Conservation (phyloP, 2,888 invertebrate genomes). For the Agriopis marginaria region DNA sequence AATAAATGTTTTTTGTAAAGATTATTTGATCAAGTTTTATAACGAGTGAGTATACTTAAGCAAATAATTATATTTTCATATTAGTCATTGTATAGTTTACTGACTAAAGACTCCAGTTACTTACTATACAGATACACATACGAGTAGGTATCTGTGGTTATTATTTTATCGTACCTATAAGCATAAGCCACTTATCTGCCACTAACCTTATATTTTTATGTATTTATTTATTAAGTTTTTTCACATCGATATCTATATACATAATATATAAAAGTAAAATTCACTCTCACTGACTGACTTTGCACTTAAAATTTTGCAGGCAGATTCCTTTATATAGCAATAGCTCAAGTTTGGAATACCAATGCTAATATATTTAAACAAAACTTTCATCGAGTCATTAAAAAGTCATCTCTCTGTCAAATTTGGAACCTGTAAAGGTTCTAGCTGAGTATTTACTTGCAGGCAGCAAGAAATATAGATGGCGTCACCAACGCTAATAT, state of each 20-base stretch:
- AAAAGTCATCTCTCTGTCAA: too few species aligned
- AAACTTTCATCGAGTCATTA: too few species aligned
- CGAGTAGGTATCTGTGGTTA: background rate
- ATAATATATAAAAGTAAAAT: too few species aligned
- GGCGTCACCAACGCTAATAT: too few species aligned
- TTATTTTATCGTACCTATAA: conserved; percentile 5
- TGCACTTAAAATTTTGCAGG: too few species aligned
- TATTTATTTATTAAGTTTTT: conserved; percentile 4
- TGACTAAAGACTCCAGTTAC: background rate
- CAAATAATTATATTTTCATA: background rate
- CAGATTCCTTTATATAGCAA: too few species aligned
- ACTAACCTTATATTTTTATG: conserved; percentile 13
- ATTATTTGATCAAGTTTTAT: conserved; percentile 7
- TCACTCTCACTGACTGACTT: too few species aligned
- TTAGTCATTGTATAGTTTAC: background rate
- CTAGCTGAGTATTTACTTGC: too few species aligned
- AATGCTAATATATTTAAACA: too few species aligned
- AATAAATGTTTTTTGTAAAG: background rate
- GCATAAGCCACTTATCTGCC: conserved; percentile 12
- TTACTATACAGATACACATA: background rate
- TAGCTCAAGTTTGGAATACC: too few species aligned
- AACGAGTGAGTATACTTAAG: background rate
- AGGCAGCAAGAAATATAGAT: too few species aligned
- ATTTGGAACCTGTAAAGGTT: too few species aligned
- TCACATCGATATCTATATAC: background rate